Evolutionary conservation across 2,888 invertebrate genomes (phyloP).

Genomic region (Pristionchus maxplancki): DNA sequence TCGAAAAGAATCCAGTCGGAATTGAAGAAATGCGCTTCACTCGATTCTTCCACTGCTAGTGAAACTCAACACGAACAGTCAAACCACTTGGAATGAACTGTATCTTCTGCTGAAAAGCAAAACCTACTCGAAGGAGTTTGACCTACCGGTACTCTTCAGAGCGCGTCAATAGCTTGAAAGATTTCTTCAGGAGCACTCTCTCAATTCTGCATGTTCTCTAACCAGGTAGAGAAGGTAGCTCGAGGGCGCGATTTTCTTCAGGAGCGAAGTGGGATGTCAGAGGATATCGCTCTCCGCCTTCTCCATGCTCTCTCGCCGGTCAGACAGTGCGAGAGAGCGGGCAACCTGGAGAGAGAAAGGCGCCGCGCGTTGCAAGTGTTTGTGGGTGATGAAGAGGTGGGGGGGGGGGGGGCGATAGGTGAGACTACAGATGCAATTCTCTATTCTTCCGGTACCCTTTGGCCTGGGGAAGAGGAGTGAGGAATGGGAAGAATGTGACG

Average conservation of each 20-base stretch:
- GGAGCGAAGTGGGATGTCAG: neutral
- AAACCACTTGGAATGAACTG: neutral
- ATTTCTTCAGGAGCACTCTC: too few relatives aligned
- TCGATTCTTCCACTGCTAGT: neutral
- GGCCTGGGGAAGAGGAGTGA: neutral
- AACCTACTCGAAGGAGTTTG: neutral
- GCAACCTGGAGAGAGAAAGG: neutral
- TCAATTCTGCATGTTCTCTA: too few relatives aligned
- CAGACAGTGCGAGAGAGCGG: neutral
- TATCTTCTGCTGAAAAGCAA: neutral
- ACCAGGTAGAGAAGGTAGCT: too few relatives aligned
- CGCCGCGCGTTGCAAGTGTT: neutral
- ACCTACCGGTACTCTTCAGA: conserved; percentile 1
- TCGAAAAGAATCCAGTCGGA: too few relatives aligned
- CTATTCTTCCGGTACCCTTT: neutral
- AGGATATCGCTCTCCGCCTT: neutral
- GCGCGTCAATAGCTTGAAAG: neutral
- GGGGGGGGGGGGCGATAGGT: neutral
- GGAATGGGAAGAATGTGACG: neutral
- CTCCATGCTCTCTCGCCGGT: neutral
- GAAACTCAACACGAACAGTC: neutral
- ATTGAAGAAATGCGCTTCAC: neutral
- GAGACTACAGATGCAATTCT: neutral
- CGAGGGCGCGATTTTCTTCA: neutral
- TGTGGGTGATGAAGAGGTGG: neutral